Conservation (phyloP, 2,797 vertebrate genomes). For the Pogonophryne albipinna region DNA sequence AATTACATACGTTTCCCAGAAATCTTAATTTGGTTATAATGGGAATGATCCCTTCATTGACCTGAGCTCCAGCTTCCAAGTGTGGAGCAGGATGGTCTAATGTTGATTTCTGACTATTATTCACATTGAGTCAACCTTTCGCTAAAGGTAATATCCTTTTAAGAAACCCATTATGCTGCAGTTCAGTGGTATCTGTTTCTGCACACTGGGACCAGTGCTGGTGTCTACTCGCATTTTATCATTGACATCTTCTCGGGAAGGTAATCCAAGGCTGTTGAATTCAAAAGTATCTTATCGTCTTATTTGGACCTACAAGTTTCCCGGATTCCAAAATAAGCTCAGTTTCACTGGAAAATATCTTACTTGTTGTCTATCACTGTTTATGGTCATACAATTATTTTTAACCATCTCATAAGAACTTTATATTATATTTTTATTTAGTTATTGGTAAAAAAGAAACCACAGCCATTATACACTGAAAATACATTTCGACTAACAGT, state of each 20-base stretch:
- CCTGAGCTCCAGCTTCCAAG: constrained; percentile 64
- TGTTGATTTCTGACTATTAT: constrained; percentile 61
- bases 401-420: no score
- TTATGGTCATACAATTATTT: no score
- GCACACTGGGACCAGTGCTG: constrained; percentile 60
- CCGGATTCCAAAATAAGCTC: constrained; percentile 37
- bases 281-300: constrained; percentile 50
- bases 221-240: constrained; percentile 69
- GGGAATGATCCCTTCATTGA: constrained; percentile 48
- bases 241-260: constrained; percentile 60
- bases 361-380: no score
- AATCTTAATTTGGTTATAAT: constrained; percentile 55
- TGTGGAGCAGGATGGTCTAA: constrained; percentile 58
- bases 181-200: constrained; percentile 68
- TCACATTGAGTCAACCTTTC: constrained; percentile 75
- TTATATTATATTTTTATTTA: no score
- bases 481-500: background rate
- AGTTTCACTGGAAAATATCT: constrained; percentile 32
- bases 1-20: constrained; percentile 60
- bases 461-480: no score
- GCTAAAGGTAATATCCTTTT: constrained; percentile 42
- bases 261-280: constrained; percentile 66
- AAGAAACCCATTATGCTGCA: constrained; percentile 70
- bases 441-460: no score
- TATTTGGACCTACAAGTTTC: constrained; percentile 32